phyloP scores from a whole-genome alignment of 2,797 vertebrate genomes.

The Helarctos malayanus region DNA sequence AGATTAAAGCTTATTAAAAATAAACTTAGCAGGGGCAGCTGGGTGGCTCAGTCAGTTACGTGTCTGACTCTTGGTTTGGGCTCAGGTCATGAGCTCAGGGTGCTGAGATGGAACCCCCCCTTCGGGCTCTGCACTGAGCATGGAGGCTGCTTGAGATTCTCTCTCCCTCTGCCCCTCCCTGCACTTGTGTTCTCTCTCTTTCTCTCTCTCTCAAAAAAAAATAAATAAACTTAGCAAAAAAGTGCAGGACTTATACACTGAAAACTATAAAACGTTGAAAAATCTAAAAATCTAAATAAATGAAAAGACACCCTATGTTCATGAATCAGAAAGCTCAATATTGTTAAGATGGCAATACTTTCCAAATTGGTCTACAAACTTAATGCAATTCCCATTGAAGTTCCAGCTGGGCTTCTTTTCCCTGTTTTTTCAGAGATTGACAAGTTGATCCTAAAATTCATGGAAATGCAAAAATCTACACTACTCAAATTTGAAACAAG shows the following conservation, averaged over 20 bases:
- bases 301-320: neutral
- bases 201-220: neutral
- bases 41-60: neutral
- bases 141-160: neutral
- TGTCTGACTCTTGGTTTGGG: neutral
- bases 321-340: neutral
- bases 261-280: neutral
- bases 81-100: neutral
- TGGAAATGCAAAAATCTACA: neutral
- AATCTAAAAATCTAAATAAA: neutral
- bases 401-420: neutral
- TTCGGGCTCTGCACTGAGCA: neutral
- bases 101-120: too few species aligned
- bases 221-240: neutral
- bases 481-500: neutral
- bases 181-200: neutral
- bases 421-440: neutral
- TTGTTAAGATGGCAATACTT: neutral
- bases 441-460: neutral
- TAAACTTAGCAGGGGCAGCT: neutral
- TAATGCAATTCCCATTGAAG: neutral
- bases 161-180: neutral
- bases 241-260: neutral
- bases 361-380: neutral
- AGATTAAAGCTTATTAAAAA: neutral